These are phyloP conservation scores for Drosophila neotestacea DNA, from an alignment of 2,888 invertebrate genomes.

Conservation along the genomic window DNA sequence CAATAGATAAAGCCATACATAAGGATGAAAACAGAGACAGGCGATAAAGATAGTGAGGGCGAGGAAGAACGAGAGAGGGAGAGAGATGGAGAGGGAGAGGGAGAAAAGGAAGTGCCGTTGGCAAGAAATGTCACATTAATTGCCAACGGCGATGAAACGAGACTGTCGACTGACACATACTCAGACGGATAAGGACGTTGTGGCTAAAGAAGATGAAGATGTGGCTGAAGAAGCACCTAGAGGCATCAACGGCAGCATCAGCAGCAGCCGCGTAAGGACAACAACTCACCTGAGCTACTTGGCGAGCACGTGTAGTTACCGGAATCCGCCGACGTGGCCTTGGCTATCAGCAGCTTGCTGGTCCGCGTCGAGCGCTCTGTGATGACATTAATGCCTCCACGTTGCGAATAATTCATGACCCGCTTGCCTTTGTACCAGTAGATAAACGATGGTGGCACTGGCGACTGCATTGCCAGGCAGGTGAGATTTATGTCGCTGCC, in stretches of 20 bases:
- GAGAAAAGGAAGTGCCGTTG: constrained; percentile 38
- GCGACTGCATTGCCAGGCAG: constrained; percentile 93
- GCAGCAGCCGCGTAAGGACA: neutral
- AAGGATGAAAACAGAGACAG: constrained; percentile 12
- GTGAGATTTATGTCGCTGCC: constrained; percentile 97
- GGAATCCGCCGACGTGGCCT: constrained; percentile 93
- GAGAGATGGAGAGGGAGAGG: neutral
- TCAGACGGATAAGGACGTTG: constrained; percentile 54
- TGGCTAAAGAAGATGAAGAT: constrained; percentile 37
- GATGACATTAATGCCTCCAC: constrained; percentile 95
- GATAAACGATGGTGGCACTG: constrained; percentile 90
- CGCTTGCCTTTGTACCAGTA: constrained; percentile 94
- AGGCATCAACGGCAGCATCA: neutral
- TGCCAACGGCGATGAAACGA: constrained; percentile 57
- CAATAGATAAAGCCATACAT: constrained; percentile 28
- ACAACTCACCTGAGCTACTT: constrained; percentile 88
- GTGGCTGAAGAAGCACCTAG: constrained; percentile 12
- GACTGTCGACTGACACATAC: constrained; percentile 54
- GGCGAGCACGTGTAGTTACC: constrained; percentile 96
- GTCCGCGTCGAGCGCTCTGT: constrained; percentile 95
- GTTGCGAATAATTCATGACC: constrained; percentile 94
- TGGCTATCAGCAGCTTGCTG: constrained; percentile 93
- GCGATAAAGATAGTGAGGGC: no score
- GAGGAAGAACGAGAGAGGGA: neutral
- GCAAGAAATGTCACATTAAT: constrained; percentile 65